A percentile compares a stretch with the other conserved stretches of the same genome.
Conservation (phyloP, 2,888 invertebrate species). For the Eurytoma adleriae region DNA sequence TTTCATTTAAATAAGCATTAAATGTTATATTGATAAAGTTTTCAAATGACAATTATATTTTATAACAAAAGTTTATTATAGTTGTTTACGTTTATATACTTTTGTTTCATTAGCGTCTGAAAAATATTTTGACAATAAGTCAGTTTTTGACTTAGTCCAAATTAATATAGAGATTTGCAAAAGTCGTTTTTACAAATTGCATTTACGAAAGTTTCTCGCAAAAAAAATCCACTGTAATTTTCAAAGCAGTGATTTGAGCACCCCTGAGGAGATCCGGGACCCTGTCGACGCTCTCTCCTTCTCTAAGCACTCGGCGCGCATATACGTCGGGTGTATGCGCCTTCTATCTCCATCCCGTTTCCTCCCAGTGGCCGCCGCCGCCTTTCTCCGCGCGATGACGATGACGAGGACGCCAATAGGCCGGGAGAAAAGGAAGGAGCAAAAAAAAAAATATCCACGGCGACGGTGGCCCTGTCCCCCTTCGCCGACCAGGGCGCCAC, state of each 20-base stretch:
- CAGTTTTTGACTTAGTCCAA: too few species aligned
- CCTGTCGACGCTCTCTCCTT: constrained; percentile 46
- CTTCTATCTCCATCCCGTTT: constrained; percentile 30
- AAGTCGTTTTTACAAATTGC: too few species aligned
- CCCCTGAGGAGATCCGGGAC: constrained; percentile 59
- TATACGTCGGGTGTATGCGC: not conserved
- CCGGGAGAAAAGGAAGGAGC: constrained; percentile 20
- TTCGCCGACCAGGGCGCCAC: constrained; percentile 52
- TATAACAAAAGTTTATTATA: too few species aligned
- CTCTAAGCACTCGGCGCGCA: not conserved
- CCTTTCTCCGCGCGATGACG: constrained; percentile 52
- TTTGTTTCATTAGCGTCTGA: too few species aligned
- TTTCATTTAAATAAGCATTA: too few species aligned
- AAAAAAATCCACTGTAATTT: constrained; percentile 13
- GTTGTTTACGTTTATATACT: too few species aligned
- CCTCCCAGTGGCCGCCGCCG: constrained; percentile 43
- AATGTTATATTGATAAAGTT: too few species aligned
- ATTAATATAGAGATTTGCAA: too few species aligned
- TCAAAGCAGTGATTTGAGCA: constrained; percentile 50
- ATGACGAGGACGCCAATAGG: constrained; percentile 39
- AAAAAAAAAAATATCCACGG: constrained; percentile 26
- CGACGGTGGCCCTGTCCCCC: constrained; percentile 53
- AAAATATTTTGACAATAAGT: too few species aligned
- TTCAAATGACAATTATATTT: too few species aligned
- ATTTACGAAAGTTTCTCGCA: not conserved